These are phyloP conservation scores for Melanerpes formicivorus DNA, from an alignment of 2,113 vertebrate species.

Conservation along the genomic window DNA sequence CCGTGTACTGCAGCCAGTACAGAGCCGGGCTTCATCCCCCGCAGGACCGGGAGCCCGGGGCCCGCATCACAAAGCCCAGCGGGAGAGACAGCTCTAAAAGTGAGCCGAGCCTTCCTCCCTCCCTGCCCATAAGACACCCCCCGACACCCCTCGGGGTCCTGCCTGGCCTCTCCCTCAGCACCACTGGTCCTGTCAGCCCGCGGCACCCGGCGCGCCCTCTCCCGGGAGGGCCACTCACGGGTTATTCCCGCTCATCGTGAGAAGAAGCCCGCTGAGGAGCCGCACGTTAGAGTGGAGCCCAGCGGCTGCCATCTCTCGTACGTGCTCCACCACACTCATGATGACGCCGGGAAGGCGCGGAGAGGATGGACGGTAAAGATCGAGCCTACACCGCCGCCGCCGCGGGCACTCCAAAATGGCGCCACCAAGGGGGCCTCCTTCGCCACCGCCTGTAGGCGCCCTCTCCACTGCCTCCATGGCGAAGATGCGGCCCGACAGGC, in stretches of 20 bases:
- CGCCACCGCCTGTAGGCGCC: neutral
- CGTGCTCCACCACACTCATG: slow-evolving; percentile 94
- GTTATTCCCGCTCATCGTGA: slow-evolving; percentile 98
- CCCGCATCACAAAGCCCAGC: neutral
- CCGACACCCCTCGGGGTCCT: neutral
- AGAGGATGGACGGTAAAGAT: fast-evolving
- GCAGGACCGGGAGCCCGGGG: neutral
- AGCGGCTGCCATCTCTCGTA: slow-evolving; percentile 94
- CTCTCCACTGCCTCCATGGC: neutral
- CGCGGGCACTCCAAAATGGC: slow-evolving; percentile 71
- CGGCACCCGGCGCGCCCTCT: neutral
- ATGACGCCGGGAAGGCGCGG: neutral
- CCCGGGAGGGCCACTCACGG: slow-evolving; percentile 84
- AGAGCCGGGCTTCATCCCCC: neutral
- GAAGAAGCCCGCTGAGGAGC: slow-evolving; percentile 91
- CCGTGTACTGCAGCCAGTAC: fast-evolving
- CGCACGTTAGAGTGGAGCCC: slow-evolving; percentile 98
- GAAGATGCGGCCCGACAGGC: neutral
- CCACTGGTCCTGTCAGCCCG: neutral
- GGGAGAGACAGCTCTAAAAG: neutral
- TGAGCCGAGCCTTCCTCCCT: neutral
- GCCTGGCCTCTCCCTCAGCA: neutral
- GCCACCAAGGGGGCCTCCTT: slow-evolving; percentile 25
- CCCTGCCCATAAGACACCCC: neutral
- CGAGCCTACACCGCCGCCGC: neutral